These are phyloP conservation scores for Drosophila azteca DNA, from an alignment of 1,140 invertebrate genomes.

Conservation along the genomic window DNA sequence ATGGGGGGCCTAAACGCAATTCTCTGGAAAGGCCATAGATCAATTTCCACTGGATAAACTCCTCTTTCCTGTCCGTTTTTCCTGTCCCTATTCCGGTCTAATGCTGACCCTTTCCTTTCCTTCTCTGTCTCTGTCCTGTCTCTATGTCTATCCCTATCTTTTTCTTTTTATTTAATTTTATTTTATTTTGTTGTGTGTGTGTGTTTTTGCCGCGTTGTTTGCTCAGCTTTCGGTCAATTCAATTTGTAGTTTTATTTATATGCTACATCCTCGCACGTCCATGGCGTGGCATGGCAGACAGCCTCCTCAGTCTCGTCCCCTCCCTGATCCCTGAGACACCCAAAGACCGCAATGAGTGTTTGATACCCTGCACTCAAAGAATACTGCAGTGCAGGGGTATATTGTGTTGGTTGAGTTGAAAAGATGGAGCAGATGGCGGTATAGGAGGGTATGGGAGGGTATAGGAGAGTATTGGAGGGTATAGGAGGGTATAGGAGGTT, in stretches of 20 bases:
- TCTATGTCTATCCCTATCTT: too few relatives aligned
- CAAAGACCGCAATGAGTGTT: too few relatives aligned
- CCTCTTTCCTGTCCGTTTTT: slow-evolving; percentile 9
- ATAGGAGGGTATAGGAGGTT: too few relatives aligned
- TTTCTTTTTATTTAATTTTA: slow-evolving; percentile 1
- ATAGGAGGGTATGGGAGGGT: too few relatives aligned
- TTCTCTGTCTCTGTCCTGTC: too few relatives aligned
- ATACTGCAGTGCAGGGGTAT: too few relatives aligned
- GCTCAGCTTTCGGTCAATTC: slow-evolving; percentile 47
- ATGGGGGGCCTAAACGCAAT: slow-evolving; percentile 14
- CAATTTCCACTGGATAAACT: slow-evolving; percentile 29
- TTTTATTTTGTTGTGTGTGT: not conserved
- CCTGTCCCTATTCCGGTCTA: not conserved
- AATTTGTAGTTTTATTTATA: slow-evolving; percentile 66
- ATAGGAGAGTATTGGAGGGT: too few relatives aligned
- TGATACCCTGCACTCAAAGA: slow-evolving; percentile 9
- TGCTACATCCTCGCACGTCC: slow-evolving; percentile 27
- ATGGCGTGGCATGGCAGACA: not conserved
- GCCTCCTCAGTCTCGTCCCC: not conserved
- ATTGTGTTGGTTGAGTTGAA: too few relatives aligned
- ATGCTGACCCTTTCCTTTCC: not conserved
- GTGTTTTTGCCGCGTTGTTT: slow-evolving; percentile 4
- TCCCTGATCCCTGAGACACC: not conserved
- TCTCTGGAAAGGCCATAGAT: not conserved
- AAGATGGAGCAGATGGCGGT: too few relatives aligned